phyloP scores from a whole-genome alignment of 2,888 invertebrate genomes.

The Folsomia manolachei region DNA sequence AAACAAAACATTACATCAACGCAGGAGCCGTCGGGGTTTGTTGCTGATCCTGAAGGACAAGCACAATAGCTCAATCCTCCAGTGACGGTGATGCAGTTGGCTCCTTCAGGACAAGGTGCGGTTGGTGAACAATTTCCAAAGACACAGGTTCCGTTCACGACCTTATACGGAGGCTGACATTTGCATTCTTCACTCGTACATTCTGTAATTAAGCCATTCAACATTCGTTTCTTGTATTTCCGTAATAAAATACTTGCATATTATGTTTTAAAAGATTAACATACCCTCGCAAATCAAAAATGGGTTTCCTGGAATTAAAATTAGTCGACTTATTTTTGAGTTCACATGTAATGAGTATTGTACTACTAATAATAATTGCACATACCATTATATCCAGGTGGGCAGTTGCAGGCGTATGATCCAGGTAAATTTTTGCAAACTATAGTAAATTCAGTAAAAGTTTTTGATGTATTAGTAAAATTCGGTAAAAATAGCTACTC shows the following conservation, averaged over 20 bases:
- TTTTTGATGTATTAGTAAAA: no score
- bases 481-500: no score
- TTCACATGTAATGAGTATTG: no score
- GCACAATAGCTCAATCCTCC: slow-evolving; percentile 90
- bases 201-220: slow-evolving; percentile 57
- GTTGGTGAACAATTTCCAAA: slow-evolving; percentile 77
- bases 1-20: slow-evolving; percentile 62
- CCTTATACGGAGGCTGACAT: slow-evolving; percentile 82
- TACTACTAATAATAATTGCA: no score
- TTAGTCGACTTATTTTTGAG: no score
- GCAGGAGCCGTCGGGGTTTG: slow-evolving; percentile 75
- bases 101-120: slow-evolving; percentile 78
- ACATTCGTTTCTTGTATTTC: slow-evolving; percentile 3
- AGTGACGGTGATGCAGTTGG: slow-evolving; percentile 84
- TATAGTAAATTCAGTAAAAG: slow-evolving; percentile 58
- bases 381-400: slow-evolving; percentile 69
- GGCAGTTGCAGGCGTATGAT: slow-evolving; percentile 88
- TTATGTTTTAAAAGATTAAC: slow-evolving; percentile 1
- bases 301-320: no score
- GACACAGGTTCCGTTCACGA: slow-evolving; percentile 78
- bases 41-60: slow-evolving; percentile 80
- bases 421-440: slow-evolving; percentile 89
- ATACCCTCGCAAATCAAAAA: slow-evolving; percentile 75
- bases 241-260: neutral
- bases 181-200: slow-evolving; percentile 79